phyloP scores from a whole-genome alignment of 2,888 invertebrate species.

The Imbricaverruca yamaguchii region DNA sequence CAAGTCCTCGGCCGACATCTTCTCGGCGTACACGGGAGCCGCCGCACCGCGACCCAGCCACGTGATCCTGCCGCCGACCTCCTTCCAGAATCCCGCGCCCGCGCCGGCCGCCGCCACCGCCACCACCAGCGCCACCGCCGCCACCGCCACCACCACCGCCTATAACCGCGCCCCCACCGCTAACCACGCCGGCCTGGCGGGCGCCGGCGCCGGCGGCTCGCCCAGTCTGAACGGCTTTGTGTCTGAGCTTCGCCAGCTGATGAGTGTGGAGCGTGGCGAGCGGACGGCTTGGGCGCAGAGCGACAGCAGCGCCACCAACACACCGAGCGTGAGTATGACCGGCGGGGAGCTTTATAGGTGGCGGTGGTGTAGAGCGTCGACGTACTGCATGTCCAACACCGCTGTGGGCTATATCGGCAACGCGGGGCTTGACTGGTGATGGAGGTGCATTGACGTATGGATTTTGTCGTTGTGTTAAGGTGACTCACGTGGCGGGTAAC shows the following conservation, averaged over 20 bases:
- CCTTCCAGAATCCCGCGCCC: neutral
- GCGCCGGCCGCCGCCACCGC: neutral
- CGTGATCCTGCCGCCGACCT: neutral
- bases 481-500: no score
- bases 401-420: neutral
- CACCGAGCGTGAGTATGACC: neutral
- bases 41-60: neutral
- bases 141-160: neutral
- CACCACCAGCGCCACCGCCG: neutral
- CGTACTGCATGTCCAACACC: neutral
- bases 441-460: neutral
- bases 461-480: no score
- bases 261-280: neutral
- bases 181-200: neutral
- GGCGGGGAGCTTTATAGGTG: neutral
- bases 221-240: conserved; percentile 2
- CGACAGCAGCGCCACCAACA: neutral
- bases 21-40: neutral
- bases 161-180: neutral
- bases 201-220: neutral
- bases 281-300: neutral
- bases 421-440: neutral
- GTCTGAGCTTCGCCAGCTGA: conserved; percentile 4
- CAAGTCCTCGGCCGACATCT: conserved; percentile 6
- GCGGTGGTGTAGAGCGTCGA: neutral